Conservation (phyloP, 1,140 invertebrate species). For the Ceratina japonica region DNA sequence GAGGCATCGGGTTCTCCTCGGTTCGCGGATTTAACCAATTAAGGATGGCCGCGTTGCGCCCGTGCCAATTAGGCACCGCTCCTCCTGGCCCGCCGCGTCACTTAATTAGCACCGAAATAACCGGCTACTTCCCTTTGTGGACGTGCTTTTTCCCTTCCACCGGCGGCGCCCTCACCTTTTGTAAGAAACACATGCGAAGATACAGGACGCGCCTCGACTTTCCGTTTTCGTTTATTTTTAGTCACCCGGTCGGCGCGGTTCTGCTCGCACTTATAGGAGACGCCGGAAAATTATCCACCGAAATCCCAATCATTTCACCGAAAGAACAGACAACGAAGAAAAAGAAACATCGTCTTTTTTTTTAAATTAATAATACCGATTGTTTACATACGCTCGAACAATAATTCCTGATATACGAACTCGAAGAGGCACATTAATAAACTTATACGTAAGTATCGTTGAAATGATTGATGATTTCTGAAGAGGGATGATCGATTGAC, state of each 20-base stretch:
- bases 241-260: background rate
- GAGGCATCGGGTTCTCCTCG: slow-evolving; percentile 33
- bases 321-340: too few relatives aligned
- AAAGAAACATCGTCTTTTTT: too few relatives aligned
- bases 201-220: slow-evolving; percentile 3
- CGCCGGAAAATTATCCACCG: background rate
- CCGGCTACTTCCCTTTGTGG: slow-evolving; percentile 40
- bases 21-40: slow-evolving; percentile 61
- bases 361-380: too few relatives aligned
- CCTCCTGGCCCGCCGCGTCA: slow-evolving; percentile 25
- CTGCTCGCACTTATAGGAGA: background rate
- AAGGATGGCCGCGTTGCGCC: slow-evolving; percentile 46
- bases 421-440: too few relatives aligned
- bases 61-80: slow-evolving; percentile 61
- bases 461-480: too few relatives aligned
- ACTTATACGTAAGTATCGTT: too few relatives aligned
- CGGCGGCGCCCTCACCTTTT: slow-evolving; percentile 15
- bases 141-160: slow-evolving; percentile 6
- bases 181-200: background rate
- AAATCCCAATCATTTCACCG: too few relatives aligned
- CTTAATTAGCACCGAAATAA: slow-evolving; percentile 73
- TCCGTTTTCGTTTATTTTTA: slow-evolving; percentile 22
- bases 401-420: too few relatives aligned
- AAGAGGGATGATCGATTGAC: too few relatives aligned
- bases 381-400: too few relatives aligned